Conservation (phyloP, 2,113 vertebrate genomes). For the Phalacrocorax carbo region DNA sequence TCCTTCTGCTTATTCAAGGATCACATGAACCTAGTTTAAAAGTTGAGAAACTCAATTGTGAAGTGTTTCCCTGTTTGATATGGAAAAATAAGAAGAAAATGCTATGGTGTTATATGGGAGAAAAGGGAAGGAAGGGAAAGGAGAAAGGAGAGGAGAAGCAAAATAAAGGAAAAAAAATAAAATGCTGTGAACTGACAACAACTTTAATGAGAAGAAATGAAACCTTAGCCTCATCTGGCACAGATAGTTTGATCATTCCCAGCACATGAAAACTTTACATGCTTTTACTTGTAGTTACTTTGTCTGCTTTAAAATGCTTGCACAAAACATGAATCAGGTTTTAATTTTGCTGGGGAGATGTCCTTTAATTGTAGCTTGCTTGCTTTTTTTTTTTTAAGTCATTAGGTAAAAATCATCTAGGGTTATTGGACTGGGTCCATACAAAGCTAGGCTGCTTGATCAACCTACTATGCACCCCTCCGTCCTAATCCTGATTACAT, state of each 20-base stretch:
- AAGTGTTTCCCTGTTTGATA: not conserved
- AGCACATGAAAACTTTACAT: not conserved
- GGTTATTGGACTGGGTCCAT: not conserved
- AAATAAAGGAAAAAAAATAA: not conserved
- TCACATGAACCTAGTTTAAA: not conserved
- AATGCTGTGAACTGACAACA: not conserved
- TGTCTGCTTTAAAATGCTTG: not conserved
- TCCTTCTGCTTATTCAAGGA: not conserved
- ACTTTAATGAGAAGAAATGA: not conserved
- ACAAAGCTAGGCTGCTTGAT: not conserved
- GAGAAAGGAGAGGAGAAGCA: not conserved
- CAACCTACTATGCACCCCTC: not conserved
- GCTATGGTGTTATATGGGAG: not conserved
- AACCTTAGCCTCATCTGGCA: not conserved
- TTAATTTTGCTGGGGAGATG: not conserved
- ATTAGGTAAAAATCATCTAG: not conserved
- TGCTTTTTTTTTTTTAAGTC: not conserved
- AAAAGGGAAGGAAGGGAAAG: not conserved
- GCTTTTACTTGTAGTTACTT: not conserved
- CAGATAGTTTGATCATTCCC: not conserved
- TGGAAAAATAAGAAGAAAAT: not conserved
- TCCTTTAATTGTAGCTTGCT: not conserved
- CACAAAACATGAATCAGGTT: not conserved
- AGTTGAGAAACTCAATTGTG: not conserved
- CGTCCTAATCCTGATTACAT: conserved; percentile 53